These are phyloP conservation scores for Botia kubotai DNA, from an alignment of 2,797 vertebrate genomes.

Conservation along the genomic window DNA sequence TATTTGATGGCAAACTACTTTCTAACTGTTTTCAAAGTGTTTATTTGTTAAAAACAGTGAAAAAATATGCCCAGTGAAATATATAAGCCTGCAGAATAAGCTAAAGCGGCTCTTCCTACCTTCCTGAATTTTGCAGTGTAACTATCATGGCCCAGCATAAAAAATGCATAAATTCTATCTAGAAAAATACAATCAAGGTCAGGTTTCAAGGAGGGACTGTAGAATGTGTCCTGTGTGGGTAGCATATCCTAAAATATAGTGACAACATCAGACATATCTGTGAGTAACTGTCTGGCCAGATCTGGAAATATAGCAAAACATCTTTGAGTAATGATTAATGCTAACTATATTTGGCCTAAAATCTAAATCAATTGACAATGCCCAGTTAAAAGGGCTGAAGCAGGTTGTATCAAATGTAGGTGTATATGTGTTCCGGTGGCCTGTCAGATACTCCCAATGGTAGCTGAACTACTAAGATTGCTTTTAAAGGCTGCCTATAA, in stretches of 20 bases:
- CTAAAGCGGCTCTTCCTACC: background rate
- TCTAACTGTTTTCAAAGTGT: background rate
- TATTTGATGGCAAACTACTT: background rate
- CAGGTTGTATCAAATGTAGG: background rate
- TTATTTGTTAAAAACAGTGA: background rate
- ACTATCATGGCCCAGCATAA: background rate
- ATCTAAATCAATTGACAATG: background rate
- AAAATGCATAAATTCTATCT: constrained; percentile 26
- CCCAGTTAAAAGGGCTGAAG: background rate
- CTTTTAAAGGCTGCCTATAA: constrained; percentile 23
- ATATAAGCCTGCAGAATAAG: background rate
- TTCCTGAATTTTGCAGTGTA: background rate
- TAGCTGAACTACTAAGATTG: background rate
- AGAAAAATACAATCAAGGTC: constrained; percentile 26
- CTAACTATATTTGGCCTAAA: background rate
- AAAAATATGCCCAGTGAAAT: background rate
- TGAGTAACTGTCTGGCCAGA: background rate
- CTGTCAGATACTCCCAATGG: constrained; percentile 1
- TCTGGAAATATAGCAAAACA: constrained; percentile 7
- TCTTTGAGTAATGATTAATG: background rate
- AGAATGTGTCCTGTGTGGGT: background rate
- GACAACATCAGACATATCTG: background rate
- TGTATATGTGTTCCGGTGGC: background rate
- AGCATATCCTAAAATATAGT: constrained; percentile 8
- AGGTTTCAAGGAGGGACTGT: constrained; percentile 18